Conservation (phyloP, 2,113 vertebrate species). For the Plecotus auritus region DNA sequence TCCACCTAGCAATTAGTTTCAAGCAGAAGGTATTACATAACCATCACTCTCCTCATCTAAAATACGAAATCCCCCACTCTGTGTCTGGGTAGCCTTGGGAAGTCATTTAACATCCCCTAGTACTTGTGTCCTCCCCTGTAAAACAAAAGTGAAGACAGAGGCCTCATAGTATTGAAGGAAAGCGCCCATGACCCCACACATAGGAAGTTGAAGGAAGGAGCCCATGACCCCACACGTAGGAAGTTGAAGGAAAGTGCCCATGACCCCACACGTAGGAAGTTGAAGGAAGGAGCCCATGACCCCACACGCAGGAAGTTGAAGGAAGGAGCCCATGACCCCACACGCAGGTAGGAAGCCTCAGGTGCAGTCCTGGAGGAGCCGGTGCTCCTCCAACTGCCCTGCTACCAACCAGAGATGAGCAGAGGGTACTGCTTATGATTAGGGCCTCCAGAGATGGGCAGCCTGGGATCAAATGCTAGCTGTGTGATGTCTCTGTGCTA, state of each 20-base stretch:
- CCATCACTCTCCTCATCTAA: not conserved
- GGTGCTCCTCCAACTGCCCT: rapidly evolving
- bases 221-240: too few relatives aligned
- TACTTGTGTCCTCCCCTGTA: not conserved
- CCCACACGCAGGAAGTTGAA: too few relatives aligned
- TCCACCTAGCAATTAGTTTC: not conserved
- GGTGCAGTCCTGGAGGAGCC: not conserved
- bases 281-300: too few relatives aligned
- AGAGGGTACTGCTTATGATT: not conserved
- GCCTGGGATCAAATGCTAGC: not conserved
- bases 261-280: too few relatives aligned
- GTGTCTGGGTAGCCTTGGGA: not conserved
- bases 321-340: too few relatives aligned
- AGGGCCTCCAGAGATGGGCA: not conserved
- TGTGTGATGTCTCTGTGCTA: not conserved
- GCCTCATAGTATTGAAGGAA: not conserved
- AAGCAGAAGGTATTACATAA: not conserved
- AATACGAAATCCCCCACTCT: not conserved
- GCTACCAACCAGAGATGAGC: not conserved
- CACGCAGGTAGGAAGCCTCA: not conserved
- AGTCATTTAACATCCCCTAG: not conserved
- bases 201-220: not conserved
- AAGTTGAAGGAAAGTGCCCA: too few relatives aligned
- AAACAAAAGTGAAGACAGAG: not conserved
- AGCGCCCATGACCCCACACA: rapidly evolving